A percentile compares a stretch with the other conserved stretches of the same genome.
Conservation (phyloP, 2,797 vertebrate genomes). For the Rhinophrynus dorsalis region DNA sequence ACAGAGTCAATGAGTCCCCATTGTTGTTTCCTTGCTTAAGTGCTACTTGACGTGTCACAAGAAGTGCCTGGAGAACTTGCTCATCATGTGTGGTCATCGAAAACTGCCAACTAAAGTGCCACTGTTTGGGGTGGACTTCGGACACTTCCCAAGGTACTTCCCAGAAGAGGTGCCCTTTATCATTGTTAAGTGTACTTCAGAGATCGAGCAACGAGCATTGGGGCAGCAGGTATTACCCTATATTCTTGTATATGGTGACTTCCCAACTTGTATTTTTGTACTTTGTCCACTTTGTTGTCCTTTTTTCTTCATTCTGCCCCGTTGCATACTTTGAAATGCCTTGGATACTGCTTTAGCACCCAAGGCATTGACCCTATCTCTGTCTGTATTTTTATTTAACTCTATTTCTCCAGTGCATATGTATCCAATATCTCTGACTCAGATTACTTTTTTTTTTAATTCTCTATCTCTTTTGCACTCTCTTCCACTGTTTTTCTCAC, state of each 20-base stretch:
- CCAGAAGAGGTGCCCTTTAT: conserved; percentile 83
- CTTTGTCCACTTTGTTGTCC: neutral
- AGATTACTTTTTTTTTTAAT: neutral
- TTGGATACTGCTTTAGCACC: no score
- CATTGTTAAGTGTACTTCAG: conserved; percentile 79
- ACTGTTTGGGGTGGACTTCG: conserved; percentile 82
- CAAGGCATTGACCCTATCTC: no score
- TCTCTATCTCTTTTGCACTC: neutral
- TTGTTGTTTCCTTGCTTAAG: conserved; percentile 57
- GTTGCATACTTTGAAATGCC: no score
- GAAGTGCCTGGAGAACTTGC: conserved; percentile 87
- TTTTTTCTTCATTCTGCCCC: no score
- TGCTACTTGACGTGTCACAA: conserved; percentile 86
- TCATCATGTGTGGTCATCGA: conserved; percentile 80
- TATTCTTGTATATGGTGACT: no score
- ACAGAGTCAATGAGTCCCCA: no score
- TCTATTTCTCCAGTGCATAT: no score
- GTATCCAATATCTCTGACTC: no score
- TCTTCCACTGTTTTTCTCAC: neutral
- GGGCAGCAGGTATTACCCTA: conserved; percentile 84
- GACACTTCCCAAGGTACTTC: conserved; percentile 69
- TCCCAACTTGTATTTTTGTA: neutral
- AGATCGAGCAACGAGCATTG: conserved; percentile 86
- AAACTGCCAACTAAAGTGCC: conserved; percentile 65
- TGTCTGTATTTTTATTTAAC: no score